phyloP scores from a whole-genome alignment of 2,888 invertebrate genomes.

The Anagyrus pseudococci region DNA sequence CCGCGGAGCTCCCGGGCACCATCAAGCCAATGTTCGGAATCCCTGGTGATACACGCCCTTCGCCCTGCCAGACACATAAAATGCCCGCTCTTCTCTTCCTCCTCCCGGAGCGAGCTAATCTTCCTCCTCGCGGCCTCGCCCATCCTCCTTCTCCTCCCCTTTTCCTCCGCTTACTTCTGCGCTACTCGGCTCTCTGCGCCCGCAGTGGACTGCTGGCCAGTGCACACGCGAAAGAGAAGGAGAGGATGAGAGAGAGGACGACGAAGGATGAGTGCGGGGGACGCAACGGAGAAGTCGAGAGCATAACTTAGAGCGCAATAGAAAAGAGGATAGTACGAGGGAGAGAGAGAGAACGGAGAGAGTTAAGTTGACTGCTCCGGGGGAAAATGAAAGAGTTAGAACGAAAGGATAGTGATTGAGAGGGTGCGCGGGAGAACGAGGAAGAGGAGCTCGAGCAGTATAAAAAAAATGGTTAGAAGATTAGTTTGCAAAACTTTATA shows the following conservation, averaged over 20 bases:
- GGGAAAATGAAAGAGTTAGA: constrained; percentile 8
- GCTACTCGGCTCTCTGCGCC: background rate
- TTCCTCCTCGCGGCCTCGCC: constrained; percentile 38
- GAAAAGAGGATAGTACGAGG: constrained; percentile 6
- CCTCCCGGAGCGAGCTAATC: constrained; percentile 37
- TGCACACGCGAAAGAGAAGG: background rate
- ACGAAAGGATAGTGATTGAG: background rate
- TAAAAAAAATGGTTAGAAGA: too few relatives aligned
- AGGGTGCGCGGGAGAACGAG: background rate
- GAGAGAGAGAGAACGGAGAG: background rate
- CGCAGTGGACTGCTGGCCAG: background rate
- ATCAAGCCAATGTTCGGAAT: constrained; percentile 49
- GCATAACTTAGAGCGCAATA: constrained; percentile 26
- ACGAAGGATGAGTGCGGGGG: background rate
- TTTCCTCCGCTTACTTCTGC: background rate
- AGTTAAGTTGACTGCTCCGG: background rate
- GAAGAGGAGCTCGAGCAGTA: background rate
- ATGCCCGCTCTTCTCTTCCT: constrained; percentile 41
- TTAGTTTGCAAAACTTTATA: too few relatives aligned
- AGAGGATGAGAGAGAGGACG: background rate
- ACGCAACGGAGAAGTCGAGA: constrained; percentile 1
- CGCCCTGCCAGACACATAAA: constrained; percentile 51
- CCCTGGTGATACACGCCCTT: constrained; percentile 51
- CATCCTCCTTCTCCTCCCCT: constrained; percentile 39
- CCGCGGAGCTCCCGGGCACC: constrained; percentile 27